Evolutionary conservation across 2,113 vertebrate species (phyloP).

Genomic region (Aix galericulata): DNA sequence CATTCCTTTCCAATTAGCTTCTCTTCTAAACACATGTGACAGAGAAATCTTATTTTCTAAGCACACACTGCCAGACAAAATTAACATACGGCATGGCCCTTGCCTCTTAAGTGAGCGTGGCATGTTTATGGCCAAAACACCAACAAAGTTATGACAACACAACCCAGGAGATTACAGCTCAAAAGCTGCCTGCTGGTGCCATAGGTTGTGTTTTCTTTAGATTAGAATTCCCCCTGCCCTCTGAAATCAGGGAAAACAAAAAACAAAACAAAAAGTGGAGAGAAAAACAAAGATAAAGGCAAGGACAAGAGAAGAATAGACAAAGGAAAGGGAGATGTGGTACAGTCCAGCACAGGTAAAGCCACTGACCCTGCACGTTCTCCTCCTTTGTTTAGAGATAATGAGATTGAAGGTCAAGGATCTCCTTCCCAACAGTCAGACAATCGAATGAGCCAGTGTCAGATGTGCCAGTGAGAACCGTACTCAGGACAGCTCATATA

Average conservation of each 20-base stretch:
- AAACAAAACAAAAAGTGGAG: not conserved
- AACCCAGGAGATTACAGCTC: not conserved
- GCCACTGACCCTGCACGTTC: not conserved
- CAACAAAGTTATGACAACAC: not conserved
- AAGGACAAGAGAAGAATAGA: not conserved
- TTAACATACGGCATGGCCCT: not conserved
- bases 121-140: not conserved
- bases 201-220: not conserved
- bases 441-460: not conserved
- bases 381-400: not conserved
- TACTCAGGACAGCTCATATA: not conserved
- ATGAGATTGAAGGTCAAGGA: not conserved
- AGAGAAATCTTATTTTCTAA: not conserved
- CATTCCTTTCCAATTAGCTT: not conserved
- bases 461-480: not conserved
- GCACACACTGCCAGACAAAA: not conserved
- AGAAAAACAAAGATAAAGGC: not conserved
- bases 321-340: not conserved
- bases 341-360: not conserved
- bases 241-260: not conserved
- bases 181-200: not conserved
- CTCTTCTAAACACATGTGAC: not conserved
- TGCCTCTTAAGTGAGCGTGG: not conserved
- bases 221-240: accelerated
- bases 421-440: not conserved